Percentiles rank a stretch among this genome's conserved stretches.
Evolutionary conservation across 2,113 vertebrate genomes (phyloP).

Genomic region (Mionectes macconnelli): DNA sequence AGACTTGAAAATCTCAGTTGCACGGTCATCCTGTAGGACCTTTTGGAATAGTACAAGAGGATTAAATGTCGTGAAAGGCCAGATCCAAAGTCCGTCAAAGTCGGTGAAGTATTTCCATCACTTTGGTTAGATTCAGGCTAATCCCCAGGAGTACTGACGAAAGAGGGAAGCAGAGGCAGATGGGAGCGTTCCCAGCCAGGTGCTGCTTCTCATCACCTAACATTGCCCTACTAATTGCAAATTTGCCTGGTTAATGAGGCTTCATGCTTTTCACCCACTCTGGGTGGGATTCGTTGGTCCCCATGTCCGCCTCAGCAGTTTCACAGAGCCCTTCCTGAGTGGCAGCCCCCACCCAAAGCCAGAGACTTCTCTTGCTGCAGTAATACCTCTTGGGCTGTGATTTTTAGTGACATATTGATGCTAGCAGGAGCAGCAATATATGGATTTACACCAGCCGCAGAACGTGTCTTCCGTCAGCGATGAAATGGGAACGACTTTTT

Average conservation of each 20-base stretch:
- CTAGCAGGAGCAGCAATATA: not conserved
- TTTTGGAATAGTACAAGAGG: not conserved
- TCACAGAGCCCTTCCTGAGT: not conserved
- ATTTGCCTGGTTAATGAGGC: not conserved
- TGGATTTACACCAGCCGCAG: not conserved
- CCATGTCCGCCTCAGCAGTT: not conserved
- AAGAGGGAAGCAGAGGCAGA: not conserved
- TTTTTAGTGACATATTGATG: conserved; percentile 4
- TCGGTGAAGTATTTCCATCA: not conserved
- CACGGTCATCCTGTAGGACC: not conserved
- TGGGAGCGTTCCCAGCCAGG: not conserved
- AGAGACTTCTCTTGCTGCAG: not conserved
- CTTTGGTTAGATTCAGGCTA: not conserved
- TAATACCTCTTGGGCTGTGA: not conserved
- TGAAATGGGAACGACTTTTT: not conserved
- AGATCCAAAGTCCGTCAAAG: not conserved
- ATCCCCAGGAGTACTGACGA: not conserved
- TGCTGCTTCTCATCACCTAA: not conserved
- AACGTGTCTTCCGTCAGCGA: not conserved
- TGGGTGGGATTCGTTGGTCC: fast-evolving
- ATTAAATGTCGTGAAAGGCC: not conserved
- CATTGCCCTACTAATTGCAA: not conserved
- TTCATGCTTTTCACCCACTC: not conserved
- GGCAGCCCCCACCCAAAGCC: not conserved
- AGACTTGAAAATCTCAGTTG: not conserved